Evolutionary conservation across 2,113 vertebrate species (phyloP).

Genomic region (Crotophaga sulcirostris): DNA sequence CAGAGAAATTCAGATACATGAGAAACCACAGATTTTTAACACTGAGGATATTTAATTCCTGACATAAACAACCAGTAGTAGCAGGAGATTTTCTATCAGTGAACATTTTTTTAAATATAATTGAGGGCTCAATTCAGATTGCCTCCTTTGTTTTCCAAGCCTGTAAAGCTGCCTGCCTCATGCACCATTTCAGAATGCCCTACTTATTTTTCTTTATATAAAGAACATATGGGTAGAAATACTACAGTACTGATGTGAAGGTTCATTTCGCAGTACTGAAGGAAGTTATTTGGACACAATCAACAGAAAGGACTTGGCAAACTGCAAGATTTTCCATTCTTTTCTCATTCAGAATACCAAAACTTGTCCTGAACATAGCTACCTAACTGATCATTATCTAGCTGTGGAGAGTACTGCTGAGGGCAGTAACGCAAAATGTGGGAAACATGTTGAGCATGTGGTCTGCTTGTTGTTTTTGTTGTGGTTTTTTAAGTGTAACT

Average conservation of each 20-base stretch:
- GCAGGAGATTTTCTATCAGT: neutral
- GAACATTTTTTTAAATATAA: neutral
- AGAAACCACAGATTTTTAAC: neutral
- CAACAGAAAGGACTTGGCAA: neutral
- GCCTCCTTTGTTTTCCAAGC: neutral
- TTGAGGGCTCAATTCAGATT: neutral
- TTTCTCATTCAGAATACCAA: neutral
- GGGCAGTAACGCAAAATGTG: neutral
- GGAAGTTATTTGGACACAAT: neutral
- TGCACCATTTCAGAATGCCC: neutral
- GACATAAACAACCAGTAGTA: neutral
- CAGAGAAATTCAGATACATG: neutral
- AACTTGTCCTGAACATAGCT: neutral
- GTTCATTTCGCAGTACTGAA: neutral
- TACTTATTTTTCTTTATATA: neutral
- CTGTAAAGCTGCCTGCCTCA: neutral
- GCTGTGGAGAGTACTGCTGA: neutral
- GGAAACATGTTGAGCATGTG: neutral
- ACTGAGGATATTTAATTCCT: neutral
- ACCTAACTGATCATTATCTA: neutral
- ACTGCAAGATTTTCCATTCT: neutral
- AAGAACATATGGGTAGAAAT: neutral
- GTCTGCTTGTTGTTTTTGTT: neutral
- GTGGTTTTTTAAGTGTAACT: neutral
- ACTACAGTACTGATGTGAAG: neutral